Evolutionary conservation across 2,797 vertebrate genomes (phyloP), one percentile per base, ranked within the genome.

Genomic region (Gymnocypris eckloni): DNA sequence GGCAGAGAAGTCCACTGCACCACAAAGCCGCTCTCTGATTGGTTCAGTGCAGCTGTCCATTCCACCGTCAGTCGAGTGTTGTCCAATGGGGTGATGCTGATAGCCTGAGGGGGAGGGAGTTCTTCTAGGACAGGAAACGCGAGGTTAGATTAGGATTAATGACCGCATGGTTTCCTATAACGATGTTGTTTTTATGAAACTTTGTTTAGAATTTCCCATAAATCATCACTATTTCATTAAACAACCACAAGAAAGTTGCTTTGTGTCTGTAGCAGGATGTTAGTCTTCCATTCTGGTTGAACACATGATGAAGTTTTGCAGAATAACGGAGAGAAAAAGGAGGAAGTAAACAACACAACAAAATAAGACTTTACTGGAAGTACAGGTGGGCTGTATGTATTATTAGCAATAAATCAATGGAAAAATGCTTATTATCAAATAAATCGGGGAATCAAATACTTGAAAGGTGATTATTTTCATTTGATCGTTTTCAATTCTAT

Each of bases 1-100:
- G 90, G 87, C 54, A 93, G 81, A 1, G 88, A 85, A 41, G 87
- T 90, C 95, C 95, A 96, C 78, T 95, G 93, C 15, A 96, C 89
- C 2, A 95, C 88, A 69, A 92, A 96, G 25, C 89, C 86, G 4
- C 72, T 90, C 15, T 61, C 70, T 2, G 90, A 70, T 37, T 20
- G 77, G 76, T 81, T 64, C 0, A 3, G 33, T 2, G 89, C 78
- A 69, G 86, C 43, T 12, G 37, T 86, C 95, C 95, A 96, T 6
- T 67, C 70, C 11, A 96, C 89, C 1, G 86, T 86, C 50, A 96
- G 64, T 10, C 85, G 76, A 20, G 77, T 87, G 59, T 94, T 88
- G 20, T 88, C 82, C 87, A 94, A 77, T 1, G 91, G 78, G 4
- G 2, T 61, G 22, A 79, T 85, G 4, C 70, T 86, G 84, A 94